Base-by-base conservation (phyloP, 2,888 invertebrate species). In the Phania funesta region DNA sequence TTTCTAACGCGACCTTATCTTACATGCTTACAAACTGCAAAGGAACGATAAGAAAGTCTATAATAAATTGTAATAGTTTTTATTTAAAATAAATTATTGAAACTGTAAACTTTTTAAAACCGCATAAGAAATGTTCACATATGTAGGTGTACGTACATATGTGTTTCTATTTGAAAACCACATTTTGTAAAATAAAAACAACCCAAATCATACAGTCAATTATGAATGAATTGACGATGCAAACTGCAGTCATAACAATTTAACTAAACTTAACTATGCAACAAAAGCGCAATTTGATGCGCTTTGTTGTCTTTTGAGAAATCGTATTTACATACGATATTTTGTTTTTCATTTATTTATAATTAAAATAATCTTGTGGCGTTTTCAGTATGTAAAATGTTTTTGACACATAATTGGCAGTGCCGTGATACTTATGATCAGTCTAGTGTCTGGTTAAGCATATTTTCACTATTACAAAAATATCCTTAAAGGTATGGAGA, bases 271-370 rank as follows among this genome's bases (percentile, higher is more conserved):
- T 60, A 56, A 80, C 76, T 76, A 67, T 76, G 76, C 75, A 80
- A 80, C 80, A 80, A 80, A 80, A 76, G 80, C 65, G 71, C 65
- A 76, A 80, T 80, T 76, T 71, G 60, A 64, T 52, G 58, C 52
- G 50, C 29, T 71, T 52, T 71, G 32, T 67, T 22, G 26, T 24
- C 56, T 62, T 50, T 32, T 46, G 65, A 41, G 32, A 60, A 52
- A 73, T 16, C 38, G 24, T 41, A 52, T 56, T 32, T 56, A 16
- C 20, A 26, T 56, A 16, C 20, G 41, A 16, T 65, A 52, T 41
- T 38, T 38, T 38, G 22, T 41, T 20, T 20, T 29, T 20, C 9
- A 32, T 58, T 50, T 44, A 6, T 35, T 46, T 18, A 56, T 48
- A 75, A 56, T 58, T 65, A 75, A 62, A 73, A 62, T 73, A 62